These are phyloP conservation scores for Copsychus sechellarum DNA, from an alignment of 2,113 vertebrate species.

Conservation along the genomic window DNA sequence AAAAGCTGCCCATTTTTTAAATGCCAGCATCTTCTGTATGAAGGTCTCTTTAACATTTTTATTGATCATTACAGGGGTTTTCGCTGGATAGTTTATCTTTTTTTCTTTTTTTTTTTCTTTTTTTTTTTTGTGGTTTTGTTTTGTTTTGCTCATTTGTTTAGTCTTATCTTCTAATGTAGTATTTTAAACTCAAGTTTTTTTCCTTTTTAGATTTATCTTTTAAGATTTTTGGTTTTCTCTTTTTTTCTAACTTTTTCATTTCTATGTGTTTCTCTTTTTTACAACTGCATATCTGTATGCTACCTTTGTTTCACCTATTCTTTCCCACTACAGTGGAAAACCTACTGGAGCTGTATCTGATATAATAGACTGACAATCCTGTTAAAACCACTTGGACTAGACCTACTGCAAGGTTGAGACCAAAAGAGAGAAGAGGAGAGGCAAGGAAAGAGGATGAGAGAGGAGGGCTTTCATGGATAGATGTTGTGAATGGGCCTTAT, in stretches of 20 bases:
- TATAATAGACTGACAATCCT: background rate
- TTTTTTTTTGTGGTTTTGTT: no score
- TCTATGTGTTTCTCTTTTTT: background rate
- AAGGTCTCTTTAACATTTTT: background rate
- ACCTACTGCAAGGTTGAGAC: background rate
- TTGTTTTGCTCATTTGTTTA: background rate
- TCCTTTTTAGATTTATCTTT: background rate
- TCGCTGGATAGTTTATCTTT: background rate
- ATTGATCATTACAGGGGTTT: background rate
- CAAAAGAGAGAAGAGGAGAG: background rate
- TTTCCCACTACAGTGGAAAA: background rate
- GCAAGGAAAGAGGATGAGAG: accelerated
- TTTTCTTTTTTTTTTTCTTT: background rate
- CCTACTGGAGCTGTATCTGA: background rate
- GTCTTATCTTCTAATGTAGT: background rate
- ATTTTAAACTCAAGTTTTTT: background rate
- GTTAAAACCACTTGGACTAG: background rate
- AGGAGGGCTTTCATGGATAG: background rate
- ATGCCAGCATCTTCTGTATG: background rate
- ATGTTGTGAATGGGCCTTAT: background rate
- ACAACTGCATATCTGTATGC: background rate
- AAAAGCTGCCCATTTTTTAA: slow-evolving; percentile 16
- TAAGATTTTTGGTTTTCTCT: background rate
- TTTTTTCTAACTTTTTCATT: background rate
- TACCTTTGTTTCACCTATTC: background rate